A percentile compares a stretch with the other conserved stretches of the same genome.
Evolutionary conservation across 1,140 invertebrate genomes (phyloP).

Genomic region (Lanistes nyassanus): DNA sequence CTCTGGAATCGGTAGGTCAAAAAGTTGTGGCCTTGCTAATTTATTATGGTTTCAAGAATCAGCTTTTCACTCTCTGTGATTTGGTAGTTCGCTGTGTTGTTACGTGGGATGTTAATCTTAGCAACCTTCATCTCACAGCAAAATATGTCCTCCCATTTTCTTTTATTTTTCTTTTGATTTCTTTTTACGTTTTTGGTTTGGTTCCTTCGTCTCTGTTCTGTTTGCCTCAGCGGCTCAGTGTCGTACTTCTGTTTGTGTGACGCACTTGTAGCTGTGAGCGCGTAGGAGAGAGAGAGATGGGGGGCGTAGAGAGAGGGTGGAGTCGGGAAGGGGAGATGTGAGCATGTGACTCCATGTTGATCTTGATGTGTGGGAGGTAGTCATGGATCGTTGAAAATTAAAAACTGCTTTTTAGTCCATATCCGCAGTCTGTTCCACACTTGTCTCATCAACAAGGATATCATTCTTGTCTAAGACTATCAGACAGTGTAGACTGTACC

Average conservation of each 20-base stretch:
- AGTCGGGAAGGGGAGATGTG: background rate
- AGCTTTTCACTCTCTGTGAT: background rate
- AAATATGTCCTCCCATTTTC: too few species aligned
- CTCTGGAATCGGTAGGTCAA: conserved; percentile 30
- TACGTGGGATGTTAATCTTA: background rate
- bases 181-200: background rate
- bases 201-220: background rate
- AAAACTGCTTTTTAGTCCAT: too few species aligned
- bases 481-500: too few species aligned
- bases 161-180: background rate
- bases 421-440: too few species aligned
- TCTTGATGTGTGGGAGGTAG: too few species aligned
- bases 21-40: background rate
- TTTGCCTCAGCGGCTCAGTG: too few species aligned
- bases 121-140: too few species aligned
- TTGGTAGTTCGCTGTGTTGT: background rate
- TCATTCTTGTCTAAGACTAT: too few species aligned
- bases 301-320: background rate
- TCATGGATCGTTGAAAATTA: too few species aligned
- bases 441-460: too few species aligned
- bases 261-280: background rate
- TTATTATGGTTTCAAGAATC: background rate
- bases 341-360: too few species aligned
- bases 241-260: too few species aligned
- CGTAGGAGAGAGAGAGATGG: background rate